A percentile compares a stretch with the other conserved stretches of the same genome.
phyloP scores from a whole-genome alignment of 2,113 vertebrate species.

The Apodemus speciosus region DNA sequence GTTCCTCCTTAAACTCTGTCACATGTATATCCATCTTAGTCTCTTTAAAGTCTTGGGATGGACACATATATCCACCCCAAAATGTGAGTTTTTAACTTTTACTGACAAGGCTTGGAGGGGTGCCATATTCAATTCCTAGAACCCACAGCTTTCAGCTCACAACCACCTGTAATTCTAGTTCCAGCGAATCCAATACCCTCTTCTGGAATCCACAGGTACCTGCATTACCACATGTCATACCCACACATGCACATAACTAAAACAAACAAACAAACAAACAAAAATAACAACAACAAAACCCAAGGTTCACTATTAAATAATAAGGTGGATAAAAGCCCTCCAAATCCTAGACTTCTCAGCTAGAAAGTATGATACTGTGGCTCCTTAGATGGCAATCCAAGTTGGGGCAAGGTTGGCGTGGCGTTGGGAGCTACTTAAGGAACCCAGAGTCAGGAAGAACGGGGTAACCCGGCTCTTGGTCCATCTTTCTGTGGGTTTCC shows the following conservation, averaged over 20 bases:
- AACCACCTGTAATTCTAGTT: not conserved
- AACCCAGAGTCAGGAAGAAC: not conserved
- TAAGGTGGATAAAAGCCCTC: not conserved
- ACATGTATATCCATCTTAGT: not conserved
- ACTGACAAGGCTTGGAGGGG: not conserved
- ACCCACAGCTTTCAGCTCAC: not conserved
- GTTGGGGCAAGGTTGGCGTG: rapidly evolving
- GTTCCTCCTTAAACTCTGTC: not conserved
- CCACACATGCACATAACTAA: not conserved
- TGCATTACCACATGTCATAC: not conserved
- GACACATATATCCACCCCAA: not conserved
- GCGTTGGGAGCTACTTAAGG: not conserved
- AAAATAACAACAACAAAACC: too few relatives aligned
- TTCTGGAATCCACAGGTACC: not conserved
- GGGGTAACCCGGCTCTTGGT: not conserved
- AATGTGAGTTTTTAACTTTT: slow-evolving; percentile 34
- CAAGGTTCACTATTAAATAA: not conserved
- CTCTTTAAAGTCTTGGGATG: too few relatives aligned
- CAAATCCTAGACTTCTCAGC: not conserved
- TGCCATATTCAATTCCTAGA: not conserved
- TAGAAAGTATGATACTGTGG: not conserved
- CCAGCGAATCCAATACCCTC: not conserved
- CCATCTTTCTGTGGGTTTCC: not conserved
- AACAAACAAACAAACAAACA: too few relatives aligned
- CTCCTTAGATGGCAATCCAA: not conserved